Evolutionary conservation across 2,797 vertebrate genomes (phyloP).

Genomic region (Antennarius maculatus): DNA sequence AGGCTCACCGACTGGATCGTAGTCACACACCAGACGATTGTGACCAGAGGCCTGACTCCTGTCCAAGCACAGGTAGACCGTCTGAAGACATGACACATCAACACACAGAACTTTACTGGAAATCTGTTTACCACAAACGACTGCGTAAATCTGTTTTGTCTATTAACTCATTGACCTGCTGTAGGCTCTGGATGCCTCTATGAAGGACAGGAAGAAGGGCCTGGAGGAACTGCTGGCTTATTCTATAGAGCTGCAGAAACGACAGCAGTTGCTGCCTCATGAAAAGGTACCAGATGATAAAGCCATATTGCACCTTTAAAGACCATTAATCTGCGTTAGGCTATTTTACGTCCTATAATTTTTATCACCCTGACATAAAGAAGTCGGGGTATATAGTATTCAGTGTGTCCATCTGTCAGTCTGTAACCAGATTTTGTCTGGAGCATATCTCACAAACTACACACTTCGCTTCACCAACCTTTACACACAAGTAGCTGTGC

Average conservation of each 20-base stretch:
- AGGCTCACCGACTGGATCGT: slow-evolving; percentile 80
- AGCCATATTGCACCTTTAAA: slow-evolving; percentile 20
- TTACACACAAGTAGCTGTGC: no score
- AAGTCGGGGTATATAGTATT: no score
- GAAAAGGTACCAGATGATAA: slow-evolving; percentile 79
- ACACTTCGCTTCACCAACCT: no score
- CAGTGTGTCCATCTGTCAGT: no score
- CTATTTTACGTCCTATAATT: slow-evolving; percentile 11
- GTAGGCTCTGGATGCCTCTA: slow-evolving; percentile 77
- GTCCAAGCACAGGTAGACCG: slow-evolving; percentile 76
- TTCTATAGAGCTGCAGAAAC: slow-evolving; percentile 83
- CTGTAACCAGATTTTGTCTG: no score
- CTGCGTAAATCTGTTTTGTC: background rate
- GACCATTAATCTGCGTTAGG: background rate
- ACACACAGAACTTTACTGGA: background rate
- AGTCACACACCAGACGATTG: slow-evolving; percentile 77
- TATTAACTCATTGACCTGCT: background rate
- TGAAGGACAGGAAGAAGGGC: slow-evolving; percentile 81
- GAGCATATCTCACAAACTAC: no score
- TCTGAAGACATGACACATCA: background rate
- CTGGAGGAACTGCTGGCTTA: slow-evolving; percentile 81
- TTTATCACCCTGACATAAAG: background rate
- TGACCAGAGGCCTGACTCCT: slow-evolving; percentile 62
- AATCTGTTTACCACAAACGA: background rate
- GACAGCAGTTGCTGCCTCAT: slow-evolving; percentile 79